phyloP scores from a whole-genome alignment of 1,140 invertebrate genomes.

The Littorina saxatilis region DNA sequence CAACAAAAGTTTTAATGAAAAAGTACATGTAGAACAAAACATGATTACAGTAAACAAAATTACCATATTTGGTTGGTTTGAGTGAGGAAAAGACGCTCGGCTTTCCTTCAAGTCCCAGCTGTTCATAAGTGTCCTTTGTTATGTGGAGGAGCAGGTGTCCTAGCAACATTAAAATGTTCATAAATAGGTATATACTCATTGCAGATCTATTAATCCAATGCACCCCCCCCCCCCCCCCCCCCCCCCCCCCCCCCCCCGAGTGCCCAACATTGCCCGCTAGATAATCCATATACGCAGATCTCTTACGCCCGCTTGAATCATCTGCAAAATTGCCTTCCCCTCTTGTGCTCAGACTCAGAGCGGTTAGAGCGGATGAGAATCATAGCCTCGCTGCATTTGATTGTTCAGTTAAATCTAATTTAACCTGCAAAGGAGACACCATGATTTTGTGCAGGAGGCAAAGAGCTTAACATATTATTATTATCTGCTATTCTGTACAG shows the following conservation, averaged over 20 bases:
- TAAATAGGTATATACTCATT: neutral
- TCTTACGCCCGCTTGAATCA: neutral
- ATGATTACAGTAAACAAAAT: neutral
- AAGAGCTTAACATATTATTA: no score
- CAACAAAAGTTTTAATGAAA: no score
- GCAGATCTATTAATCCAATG: neutral
- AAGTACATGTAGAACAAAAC: neutral
- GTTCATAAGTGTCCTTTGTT: constrained; percentile 67
- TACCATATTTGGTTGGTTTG: constrained; percentile 61
- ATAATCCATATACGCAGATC: neutral
- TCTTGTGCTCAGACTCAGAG: no score
- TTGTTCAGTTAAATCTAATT: no score
- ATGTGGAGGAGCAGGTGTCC: constrained; percentile 63
- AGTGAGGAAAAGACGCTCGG: constrained; percentile 49
- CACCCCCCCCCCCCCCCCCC: no score
- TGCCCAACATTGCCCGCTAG: neutral
- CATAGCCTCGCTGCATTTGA: no score
- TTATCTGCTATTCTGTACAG: no score
- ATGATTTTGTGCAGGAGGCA: no score
- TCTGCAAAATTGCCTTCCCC: neutral
- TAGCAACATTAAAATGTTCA: constrained; percentile 43
- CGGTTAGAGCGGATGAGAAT: no score
- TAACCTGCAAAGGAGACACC: no score
- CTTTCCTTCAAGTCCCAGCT: constrained; percentile 63
- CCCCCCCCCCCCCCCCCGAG: no score